Conservation (phyloP, 2,113 vertebrate genomes). For the Oncorhynchus keta region DNA sequence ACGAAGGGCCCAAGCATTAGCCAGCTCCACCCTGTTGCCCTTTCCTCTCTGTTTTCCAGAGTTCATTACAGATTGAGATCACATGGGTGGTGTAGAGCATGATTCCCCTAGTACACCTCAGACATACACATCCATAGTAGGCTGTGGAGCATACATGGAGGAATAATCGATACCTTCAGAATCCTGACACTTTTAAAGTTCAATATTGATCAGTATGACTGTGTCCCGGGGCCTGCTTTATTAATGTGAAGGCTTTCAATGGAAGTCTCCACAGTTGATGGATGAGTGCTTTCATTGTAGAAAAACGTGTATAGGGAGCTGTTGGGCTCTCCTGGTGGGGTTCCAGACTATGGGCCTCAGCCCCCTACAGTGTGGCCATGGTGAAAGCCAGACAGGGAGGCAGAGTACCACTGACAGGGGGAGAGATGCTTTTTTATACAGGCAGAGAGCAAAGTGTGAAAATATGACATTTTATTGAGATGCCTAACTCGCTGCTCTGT, state of each 20-base stretch:
- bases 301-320: neutral
- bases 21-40: neutral
- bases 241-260: constrained; percentile 2
- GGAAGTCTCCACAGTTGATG: constrained; percentile 17
- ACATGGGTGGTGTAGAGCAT: neutral
- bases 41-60: neutral
- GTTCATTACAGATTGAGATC: neutral
- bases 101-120: neutral
- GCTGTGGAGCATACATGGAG: neutral
- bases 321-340: no score
- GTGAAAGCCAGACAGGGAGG: neutral
- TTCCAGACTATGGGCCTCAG: no score
- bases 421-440: neutral
- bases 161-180: neutral
- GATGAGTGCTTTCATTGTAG: constrained; percentile 23
- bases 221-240: neutral
- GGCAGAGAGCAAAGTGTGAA: neutral
- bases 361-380: neutral
- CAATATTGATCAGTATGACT: neutral
- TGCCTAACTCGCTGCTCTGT: neutral
- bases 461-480: neutral
- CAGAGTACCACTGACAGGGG: neutral
- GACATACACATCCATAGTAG: neutral
- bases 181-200: neutral
- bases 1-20: neutral